These are phyloP conservation scores for Polia nebulosa DNA, from an alignment of 2,888 invertebrate genomes.

Conservation along the genomic window DNA sequence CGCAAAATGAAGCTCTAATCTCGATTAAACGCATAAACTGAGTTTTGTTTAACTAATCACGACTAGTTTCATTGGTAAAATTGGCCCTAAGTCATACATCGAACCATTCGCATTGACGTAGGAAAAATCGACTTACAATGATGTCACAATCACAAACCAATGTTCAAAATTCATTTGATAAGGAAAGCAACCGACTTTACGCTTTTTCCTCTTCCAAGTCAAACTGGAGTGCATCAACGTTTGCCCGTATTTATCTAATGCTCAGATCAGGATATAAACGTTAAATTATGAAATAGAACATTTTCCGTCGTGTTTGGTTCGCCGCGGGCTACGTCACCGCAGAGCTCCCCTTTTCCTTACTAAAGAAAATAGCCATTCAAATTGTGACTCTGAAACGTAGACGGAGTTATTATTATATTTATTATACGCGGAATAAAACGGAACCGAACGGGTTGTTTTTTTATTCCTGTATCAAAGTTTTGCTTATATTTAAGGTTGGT, in stretches of 20 bases:
- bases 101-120: not conserved
- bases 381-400: slow-evolving; percentile 45
- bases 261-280: slow-evolving; percentile 41
- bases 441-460: slow-evolving; percentile 16
- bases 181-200: too few species aligned
- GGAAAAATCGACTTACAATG: not conserved
- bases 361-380: slow-evolving; percentile 49
- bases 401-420: slow-evolving; percentile 54
- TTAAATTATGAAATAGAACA: slow-evolving; percentile 44
- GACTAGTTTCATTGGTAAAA: too few species aligned
- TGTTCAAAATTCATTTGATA: slow-evolving; percentile 10
- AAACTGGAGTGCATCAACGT: not conserved
- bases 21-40: too few species aligned
- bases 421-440: slow-evolving; percentile 17
- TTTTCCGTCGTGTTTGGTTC: slow-evolving; percentile 42
- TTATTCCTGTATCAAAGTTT: slow-evolving; percentile 1
- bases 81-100: too few species aligned
- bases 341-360: slow-evolving; percentile 34
- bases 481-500: slow-evolving; percentile 6
- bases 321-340: slow-evolving; percentile 40
- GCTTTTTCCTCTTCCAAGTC: slow-evolving; percentile 10
- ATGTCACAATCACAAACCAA: not conserved
- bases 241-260: slow-evolving; percentile 30
- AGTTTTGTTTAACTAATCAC: too few species aligned
- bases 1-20: too few species aligned